These are phyloP conservation scores for Sturnus vulgaris DNA, from an alignment of 2,113 vertebrate genomes.

Conservation along the genomic window DNA sequence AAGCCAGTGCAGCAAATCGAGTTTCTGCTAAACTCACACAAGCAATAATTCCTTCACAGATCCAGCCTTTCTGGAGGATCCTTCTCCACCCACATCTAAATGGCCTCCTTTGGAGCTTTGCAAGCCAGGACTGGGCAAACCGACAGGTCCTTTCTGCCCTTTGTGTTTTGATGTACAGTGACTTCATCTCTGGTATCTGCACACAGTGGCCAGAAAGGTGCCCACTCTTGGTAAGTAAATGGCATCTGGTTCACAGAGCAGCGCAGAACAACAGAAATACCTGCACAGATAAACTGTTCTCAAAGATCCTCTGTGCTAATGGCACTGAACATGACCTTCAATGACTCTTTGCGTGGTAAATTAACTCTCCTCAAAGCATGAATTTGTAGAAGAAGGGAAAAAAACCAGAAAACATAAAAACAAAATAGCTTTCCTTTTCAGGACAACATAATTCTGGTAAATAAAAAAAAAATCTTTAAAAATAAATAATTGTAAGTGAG, in stretches of 20 bases:
- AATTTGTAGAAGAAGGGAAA: neutral
- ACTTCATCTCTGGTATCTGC: neutral
- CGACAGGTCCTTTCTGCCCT: neutral
- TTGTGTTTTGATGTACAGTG: neutral
- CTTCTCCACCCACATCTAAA: neutral
- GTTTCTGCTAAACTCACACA: neutral
- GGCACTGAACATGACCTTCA: constrained; percentile 8
- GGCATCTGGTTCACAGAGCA: neutral
- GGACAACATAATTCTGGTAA: neutral
- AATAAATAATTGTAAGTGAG: constrained; percentile 9
- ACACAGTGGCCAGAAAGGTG: neutral
- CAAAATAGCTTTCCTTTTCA: neutral
- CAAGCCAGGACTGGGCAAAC: neutral
- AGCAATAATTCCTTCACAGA: neutral
- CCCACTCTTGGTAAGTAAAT: neutral
- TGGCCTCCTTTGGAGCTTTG: neutral
- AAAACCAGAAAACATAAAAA: neutral
- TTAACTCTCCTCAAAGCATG: neutral
- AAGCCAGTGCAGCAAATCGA: neutral
- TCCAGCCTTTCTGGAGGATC: neutral
- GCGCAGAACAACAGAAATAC: neutral
- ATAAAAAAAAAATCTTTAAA: neutral
- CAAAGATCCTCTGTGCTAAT: neutral
- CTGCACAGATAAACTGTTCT: neutral
- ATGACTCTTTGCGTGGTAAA: neutral